Evolutionary conservation across 2,888 invertebrate species (phyloP).

Genomic region (Troides aeacus): DNA sequence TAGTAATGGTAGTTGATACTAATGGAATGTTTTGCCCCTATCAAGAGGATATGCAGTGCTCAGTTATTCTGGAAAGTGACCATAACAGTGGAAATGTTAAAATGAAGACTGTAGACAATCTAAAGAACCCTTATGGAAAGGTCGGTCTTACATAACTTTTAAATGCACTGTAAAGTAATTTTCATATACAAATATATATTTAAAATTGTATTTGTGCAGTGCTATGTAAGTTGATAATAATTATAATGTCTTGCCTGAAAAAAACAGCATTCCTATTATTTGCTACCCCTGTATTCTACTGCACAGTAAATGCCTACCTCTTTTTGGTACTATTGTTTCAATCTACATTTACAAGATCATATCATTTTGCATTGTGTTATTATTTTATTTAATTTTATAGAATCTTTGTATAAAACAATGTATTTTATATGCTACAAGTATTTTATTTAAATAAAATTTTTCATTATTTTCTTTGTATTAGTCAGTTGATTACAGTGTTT

Average conservation of each 20-base stretch:
- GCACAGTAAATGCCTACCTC: slow-evolving; percentile 53
- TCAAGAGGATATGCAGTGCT: slow-evolving; percentile 78
- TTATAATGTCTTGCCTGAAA: slow-evolving; percentile 57
- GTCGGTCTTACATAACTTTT: slow-evolving; percentile 57
- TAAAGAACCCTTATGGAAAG: slow-evolving; percentile 74
- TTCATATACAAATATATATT: slow-evolving; percentile 56
- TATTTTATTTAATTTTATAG: slow-evolving; percentile 11
- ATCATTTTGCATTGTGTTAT: slow-evolving; percentile 36
- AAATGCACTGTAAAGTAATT: slow-evolving; percentile 37
- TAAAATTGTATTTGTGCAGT: slow-evolving; percentile 9
- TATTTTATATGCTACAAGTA: neutral
- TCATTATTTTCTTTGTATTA: neutral
- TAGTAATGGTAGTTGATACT: slow-evolving; percentile 30
- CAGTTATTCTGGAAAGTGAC: slow-evolving; percentile 68
- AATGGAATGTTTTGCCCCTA: slow-evolving; percentile 56
- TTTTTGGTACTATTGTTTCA: slow-evolving; percentile 63
- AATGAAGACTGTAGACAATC: slow-evolving; percentile 72
- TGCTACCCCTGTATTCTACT: slow-evolving; percentile 50
- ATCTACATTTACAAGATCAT: slow-evolving; percentile 41
- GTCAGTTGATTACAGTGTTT: neutral
- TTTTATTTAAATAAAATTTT: neutral
- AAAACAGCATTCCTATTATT: slow-evolving; percentile 46
- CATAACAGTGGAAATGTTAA: slow-evolving; percentile 66
- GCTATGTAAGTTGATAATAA: slow-evolving; percentile 7
- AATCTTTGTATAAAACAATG: slow-evolving; percentile 8